Percentiles rank a stretch among this genome's conserved stretches.
phyloP scores from a whole-genome alignment of 1,140 invertebrate species.

The Eurosta solidaginis region DNA sequence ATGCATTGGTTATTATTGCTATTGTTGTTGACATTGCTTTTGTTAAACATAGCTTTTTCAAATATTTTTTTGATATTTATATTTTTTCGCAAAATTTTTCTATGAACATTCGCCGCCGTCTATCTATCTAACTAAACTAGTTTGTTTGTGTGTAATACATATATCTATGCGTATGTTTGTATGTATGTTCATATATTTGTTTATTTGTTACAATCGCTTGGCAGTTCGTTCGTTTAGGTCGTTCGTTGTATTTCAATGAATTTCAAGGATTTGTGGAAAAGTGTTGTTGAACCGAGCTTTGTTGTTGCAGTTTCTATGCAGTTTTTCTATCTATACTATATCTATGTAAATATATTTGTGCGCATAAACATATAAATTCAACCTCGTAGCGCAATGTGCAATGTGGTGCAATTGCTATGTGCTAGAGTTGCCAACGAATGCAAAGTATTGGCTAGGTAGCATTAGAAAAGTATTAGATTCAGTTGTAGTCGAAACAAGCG shows the following conservation, averaged over 20 bases:
- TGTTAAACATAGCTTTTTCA: background rate
- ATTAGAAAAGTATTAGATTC: constrained; percentile 1
- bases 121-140: constrained; percentile 41
- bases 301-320: constrained; percentile 30
- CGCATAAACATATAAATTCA: background rate
- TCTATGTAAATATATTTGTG: background rate
- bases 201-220: background rate
- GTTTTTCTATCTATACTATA: background rate
- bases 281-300: constrained; percentile 54
- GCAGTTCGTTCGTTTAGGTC: constrained; percentile 20
- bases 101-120: constrained; percentile 30
- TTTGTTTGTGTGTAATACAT: background rate
- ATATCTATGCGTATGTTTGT: background rate
- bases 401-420: constrained; percentile 14
- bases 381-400: constrained; percentile 21
- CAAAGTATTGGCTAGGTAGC: background rate
- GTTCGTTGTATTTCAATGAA: constrained; percentile 43
- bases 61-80: constrained; percentile 35
- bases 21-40: background rate
- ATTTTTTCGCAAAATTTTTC: constrained; percentile 38
- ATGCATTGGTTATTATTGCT: background rate
- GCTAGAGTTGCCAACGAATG: constrained; percentile 7
- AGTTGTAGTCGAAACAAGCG: background rate
- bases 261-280: constrained; percentile 58
- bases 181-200: background rate